Evolutionary conservation across 2,888 invertebrate genomes (phyloP).

Genomic region (Calliopum simillimum): DNA sequence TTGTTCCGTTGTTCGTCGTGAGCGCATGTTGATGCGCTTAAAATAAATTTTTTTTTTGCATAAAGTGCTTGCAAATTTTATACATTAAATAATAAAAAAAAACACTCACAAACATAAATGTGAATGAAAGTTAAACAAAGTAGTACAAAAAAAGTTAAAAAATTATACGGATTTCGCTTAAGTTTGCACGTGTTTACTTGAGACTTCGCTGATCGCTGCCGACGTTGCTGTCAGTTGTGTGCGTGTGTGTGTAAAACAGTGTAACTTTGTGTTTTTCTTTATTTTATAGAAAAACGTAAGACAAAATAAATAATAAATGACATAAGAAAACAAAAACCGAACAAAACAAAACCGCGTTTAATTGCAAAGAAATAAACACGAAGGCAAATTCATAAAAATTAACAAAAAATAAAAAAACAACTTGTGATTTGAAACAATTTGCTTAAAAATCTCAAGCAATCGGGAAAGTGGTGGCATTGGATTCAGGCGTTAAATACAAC

Average conservation of each 20-base stretch:
- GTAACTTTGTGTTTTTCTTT: background rate
- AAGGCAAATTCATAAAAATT: background rate
- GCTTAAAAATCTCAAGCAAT: too few species aligned
- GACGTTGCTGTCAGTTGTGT: conserved; percentile 8
- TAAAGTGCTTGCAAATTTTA: background rate
- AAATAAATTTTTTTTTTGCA: background rate
- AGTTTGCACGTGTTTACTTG: conserved; percentile 19
- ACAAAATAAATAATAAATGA: background rate
- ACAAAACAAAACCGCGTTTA: background rate
- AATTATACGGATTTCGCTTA: background rate
- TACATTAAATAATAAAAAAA: background rate
- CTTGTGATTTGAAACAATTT: too few species aligned
- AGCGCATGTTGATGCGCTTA: conserved; percentile 22
- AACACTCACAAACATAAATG: background rate
- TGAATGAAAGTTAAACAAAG: background rate
- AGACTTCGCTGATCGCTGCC: conserved; percentile 7
- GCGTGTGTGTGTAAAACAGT: background rate
- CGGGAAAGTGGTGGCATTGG: background rate
- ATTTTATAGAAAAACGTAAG: conserved; percentile 8
- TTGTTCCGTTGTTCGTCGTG: conserved; percentile 16
- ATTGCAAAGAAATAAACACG: conserved; percentile 17
- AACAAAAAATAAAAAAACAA: conserved; percentile 1
- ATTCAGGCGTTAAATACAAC: background rate
- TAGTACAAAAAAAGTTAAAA: background rate
- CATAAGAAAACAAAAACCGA: background rate